phyloP scores from a whole-genome alignment of 2,797 vertebrate genomes.

The Pangasius mekongensis region DNA sequence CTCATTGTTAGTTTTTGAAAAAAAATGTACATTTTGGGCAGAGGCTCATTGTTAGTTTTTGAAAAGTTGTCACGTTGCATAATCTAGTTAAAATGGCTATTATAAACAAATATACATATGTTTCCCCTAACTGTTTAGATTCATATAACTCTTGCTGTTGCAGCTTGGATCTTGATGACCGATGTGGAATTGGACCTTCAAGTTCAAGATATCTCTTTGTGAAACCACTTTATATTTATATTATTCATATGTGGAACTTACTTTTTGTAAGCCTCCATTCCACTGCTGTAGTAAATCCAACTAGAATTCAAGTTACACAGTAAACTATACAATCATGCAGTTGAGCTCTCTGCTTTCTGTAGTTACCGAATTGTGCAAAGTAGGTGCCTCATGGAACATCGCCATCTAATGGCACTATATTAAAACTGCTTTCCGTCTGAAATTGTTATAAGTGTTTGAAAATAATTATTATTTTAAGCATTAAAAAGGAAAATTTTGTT shows the following conservation, averaged over 20 bases:
- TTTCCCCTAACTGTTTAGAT: background rate
- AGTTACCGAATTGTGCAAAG: background rate
- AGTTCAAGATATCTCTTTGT: background rate
- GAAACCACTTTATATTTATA: background rate
- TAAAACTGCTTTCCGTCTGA: background rate
- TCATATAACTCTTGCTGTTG: background rate
- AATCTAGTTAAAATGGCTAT: background rate
- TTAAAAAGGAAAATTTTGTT: background rate
- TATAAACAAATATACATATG: background rate
- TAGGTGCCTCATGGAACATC: background rate
- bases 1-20: background rate
- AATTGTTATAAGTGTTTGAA: background rate
- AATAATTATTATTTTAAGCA: background rate
- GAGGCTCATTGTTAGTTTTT: background rate
- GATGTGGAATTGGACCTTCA: background rate
- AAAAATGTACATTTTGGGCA: no score
- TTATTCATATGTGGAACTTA: background rate
- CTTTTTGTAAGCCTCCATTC: background rate
- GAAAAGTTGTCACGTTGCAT: background rate
- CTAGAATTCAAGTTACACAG: background rate
- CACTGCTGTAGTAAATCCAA: background rate
- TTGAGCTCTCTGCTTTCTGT: background rate
- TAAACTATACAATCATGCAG: background rate
- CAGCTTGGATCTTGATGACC: background rate
- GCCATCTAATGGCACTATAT: slow-evolving; percentile 12